Conservation (phyloP, 1,140 invertebrate genomes). For the Plectus sambesii region DNA sequence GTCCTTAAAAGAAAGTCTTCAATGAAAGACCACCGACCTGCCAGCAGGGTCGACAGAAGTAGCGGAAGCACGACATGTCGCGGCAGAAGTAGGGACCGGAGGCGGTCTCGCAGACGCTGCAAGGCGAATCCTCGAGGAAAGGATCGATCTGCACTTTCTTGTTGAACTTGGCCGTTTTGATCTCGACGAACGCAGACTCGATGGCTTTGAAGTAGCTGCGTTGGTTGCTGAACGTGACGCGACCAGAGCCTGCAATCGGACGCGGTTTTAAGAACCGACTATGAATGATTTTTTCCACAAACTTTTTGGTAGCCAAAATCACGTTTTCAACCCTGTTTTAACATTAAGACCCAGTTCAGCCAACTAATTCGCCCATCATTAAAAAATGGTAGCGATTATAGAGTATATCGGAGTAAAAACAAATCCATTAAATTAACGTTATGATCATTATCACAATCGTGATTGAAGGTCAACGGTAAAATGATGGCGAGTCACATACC, state of each 20-base stretch:
- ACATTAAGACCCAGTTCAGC: no score
- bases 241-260: constrained; percentile 57
- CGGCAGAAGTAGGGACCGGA: constrained; percentile 83
- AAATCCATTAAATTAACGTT: no score
- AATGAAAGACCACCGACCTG: constrained; percentile 23
- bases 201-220: constrained; percentile 85
- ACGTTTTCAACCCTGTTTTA: neutral
- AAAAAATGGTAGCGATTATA: no score
- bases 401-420: neutral
- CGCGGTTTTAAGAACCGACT: constrained; percentile 3
- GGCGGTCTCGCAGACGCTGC: constrained; percentile 64
- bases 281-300: constrained; percentile 7
- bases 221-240: constrained; percentile 81
- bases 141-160: constrained; percentile 97
- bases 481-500: constrained; percentile 49
- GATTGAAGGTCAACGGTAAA: neutral
- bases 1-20: neutral
- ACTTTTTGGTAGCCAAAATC: constrained; percentile 5
- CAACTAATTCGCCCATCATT: no score
- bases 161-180: constrained; percentile 77
- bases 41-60: constrained; percentile 87
- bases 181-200: constrained; percentile 81
- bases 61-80: constrained; percentile 71
- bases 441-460: no score
- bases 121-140: constrained; percentile 85